Base-by-base conservation (phyloP, 1,140 invertebrate genomes). In the Panonychus citri region DNA sequence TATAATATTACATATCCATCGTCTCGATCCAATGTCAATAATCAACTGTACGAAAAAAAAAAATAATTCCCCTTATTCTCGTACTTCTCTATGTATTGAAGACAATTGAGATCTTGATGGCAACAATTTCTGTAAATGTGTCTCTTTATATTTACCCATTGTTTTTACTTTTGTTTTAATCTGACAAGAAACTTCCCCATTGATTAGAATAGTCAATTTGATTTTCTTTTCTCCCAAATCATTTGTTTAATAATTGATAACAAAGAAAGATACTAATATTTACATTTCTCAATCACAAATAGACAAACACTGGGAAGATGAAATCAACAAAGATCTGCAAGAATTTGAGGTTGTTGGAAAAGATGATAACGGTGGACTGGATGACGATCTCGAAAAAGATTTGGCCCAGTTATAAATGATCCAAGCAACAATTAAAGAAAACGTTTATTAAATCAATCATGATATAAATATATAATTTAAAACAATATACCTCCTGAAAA, bases 301-400 rank as follows among this genome's bases (percentile, higher is more conserved):
- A 79, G 81, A 85, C 76, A 83, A 87, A 73, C 83, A 88, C 74
- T 88, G 85, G 84, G 85, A 90, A 74, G 82, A 83, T 65, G 86
- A 90, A 71, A 73, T 90, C 65, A 83, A 88, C 69, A 82, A 83
- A 51, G 85, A 90, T 73, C 75, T 90, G 60, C 83, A 87, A 70
- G 85, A 90, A 67, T 90, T 85, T 69, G 86, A 91, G 69, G 81
- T 90, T 56, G 82, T 89, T 10, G 73, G 70, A 28, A 78, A 77
- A 52, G 66, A 64, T 30, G 62, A 56, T 48, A 55, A 57, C 27
- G 55, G 37, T 25, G 27, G 46, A n/a, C 40, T 62, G 30, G 60
- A 61, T 17, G 60, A 56, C 4, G 60, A 59, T 21, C 28, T 61
- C 30, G 59, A 62, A 25, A 60, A 62, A 28, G 62, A 65, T 27